A percentile compares a stretch with the other conserved stretches of the same genome.
Evolutionary conservation across 1,140 invertebrate genomes (phyloP).

Genomic region (Zaprionus gabonicus): DNA sequence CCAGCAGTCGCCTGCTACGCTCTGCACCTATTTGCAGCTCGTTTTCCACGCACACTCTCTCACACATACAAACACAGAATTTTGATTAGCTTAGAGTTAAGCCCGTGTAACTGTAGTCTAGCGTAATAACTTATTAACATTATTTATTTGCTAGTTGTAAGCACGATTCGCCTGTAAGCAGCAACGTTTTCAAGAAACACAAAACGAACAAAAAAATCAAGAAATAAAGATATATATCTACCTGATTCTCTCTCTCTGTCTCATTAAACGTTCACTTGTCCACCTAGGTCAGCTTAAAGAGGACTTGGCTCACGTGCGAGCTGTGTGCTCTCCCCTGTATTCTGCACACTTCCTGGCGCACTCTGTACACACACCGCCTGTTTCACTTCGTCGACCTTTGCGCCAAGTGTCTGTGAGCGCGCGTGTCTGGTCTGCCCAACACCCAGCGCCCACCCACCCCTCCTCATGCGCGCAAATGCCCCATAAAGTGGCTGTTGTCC

Average conservation of each 20-base stretch:
- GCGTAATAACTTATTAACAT: slow-evolving; percentile 78
- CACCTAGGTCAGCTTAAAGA: slow-evolving; percentile 31
- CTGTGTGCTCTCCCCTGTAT: not conserved
- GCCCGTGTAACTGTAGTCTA: slow-evolving; percentile 70
- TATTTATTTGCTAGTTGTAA: slow-evolving; percentile 77
- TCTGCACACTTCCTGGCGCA: slow-evolving; percentile 5
- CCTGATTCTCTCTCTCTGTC: slow-evolving; percentile 15
- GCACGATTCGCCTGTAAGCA: slow-evolving; percentile 66
- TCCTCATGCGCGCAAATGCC: not conserved
- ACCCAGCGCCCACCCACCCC: no score
- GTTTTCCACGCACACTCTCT: slow-evolving; percentile 20
- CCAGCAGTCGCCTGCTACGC: slow-evolving; percentile 11
- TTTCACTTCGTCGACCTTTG: slow-evolving; percentile 17
- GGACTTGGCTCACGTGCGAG: slow-evolving; percentile 6
- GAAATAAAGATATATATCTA: slow-evolving; percentile 43
- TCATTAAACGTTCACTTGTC: not conserved
- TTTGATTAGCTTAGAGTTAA: slow-evolving; percentile 58
- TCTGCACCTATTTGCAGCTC: slow-evolving; percentile 57
- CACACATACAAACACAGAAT: slow-evolving; percentile 5
- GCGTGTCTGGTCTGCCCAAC: slow-evolving; percentile 17
- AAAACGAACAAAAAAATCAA: slow-evolving; percentile 68
- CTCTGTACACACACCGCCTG: slow-evolving; percentile 13
- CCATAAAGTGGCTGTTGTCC: slow-evolving; percentile 10
- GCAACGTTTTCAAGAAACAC: slow-evolving; percentile 79
- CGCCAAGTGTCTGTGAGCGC: slow-evolving; percentile 3